Base-by-base conservation (phyloP, 2,113 vertebrate genomes). In the Vicugna pacos region DNA sequence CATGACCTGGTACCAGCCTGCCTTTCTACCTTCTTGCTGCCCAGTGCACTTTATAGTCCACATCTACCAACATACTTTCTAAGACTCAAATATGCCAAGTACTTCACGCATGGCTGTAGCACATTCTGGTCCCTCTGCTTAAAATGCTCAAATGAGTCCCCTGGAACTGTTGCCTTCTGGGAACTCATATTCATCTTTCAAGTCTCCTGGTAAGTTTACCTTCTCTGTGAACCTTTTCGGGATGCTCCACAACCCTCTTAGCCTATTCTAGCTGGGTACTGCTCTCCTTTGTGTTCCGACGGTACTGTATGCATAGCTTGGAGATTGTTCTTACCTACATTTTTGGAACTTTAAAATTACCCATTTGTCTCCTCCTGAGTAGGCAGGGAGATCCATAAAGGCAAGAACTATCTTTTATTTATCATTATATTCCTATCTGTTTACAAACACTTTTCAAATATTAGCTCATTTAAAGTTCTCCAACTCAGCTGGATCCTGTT, bases 381-480 rank as follows among this genome's bases (percentile, higher is more conserved):
- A 42, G 46, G 22, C 46, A 93, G 1, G 48, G 28, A 79, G 12
- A 5, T 79, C 46, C 15, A 54, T 16, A 19, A 79, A 52, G 50
- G 35, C 42, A 81, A 54, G 54, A 70, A 17, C 35, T 79, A 28
- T 72, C 50, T 94, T 92, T 38, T 56, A 35, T 65, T 80, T 82
- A 70, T 94, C 35, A 65, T 52, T 91, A 19, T 64, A 62, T 56
- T 48, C 13, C 4, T 22, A 0, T 73, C 6, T 79, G 19, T 65
- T 91, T 93, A 35, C 54, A 42, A 42, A 42, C 38, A 81, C 58
- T 77, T 91, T 82, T 64, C 9, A 89, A 56, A 67, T 90, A 82
- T 28, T 38, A 81, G 46, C 75, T 92, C 19, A 28, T 89, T 90
- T 81, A 54, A 42, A 42, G 16, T 91, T 92, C 64, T 84, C 65